phyloP scores from a whole-genome alignment of 2,113 vertebrate species.

The Syngnathus typhle region DNA sequence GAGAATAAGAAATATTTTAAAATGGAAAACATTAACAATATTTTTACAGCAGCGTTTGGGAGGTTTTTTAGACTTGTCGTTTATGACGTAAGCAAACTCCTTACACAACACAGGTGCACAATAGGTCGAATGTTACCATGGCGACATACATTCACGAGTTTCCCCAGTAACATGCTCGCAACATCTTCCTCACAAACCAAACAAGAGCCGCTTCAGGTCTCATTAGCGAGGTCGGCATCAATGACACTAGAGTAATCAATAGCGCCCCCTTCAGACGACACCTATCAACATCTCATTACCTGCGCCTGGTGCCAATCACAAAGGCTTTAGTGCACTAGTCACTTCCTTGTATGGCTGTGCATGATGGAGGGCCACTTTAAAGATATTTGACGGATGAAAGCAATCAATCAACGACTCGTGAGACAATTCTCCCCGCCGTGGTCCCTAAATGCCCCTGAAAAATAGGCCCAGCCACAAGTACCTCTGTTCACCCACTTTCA shows the following conservation, averaged over 20 bases:
- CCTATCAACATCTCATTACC: background rate
- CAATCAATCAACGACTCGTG: background rate
- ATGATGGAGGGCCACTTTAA: background rate
- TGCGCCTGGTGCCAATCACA: background rate
- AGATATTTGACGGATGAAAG: background rate
- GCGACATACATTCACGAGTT: background rate
- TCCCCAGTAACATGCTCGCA: background rate
- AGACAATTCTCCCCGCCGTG: background rate
- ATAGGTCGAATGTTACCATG: background rate
- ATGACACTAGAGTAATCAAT: background rate
- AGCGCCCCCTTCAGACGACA: background rate
- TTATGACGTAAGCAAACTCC: background rate
- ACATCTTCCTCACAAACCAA: background rate
- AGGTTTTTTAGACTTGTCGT: background rate
- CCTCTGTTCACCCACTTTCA: constrained; percentile 55
- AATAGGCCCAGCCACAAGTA: constrained; percentile 12
- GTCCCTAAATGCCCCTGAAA: background rate
- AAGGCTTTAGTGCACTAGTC: background rate
- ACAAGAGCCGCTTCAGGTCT: background rate
- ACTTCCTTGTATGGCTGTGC: background rate
- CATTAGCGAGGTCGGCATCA: background rate
- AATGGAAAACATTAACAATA: background rate
- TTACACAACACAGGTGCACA: background rate
- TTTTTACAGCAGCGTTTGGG: background rate
- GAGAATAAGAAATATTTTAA: too few relatives aligned